Percentiles rank a stretch among this genome's conserved stretches.
These are phyloP conservation scores for Anarsia innoxiella DNA, from an alignment of 2,888 invertebrate genomes.

Conservation along the genomic window DNA sequence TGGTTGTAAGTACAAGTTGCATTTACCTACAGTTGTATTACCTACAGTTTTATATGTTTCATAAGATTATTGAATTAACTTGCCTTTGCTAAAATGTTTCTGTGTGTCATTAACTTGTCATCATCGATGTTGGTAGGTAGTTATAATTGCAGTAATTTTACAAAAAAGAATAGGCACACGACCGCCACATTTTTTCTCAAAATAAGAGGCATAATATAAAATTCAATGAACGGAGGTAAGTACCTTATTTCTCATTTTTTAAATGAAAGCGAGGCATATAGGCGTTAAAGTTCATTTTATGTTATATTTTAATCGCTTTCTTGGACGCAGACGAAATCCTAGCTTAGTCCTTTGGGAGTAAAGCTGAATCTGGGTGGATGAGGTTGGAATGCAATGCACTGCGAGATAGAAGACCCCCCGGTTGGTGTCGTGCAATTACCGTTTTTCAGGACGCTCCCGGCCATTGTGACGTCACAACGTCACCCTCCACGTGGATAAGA, in stretches of 20 bases:
- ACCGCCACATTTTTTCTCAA: background rate
- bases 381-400: conserved; percentile 10
- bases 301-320: conserved; percentile 23
- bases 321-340: conserved; percentile 18
- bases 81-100: no score
- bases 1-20: no score
- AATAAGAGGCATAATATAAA: background rate
- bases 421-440: conserved; percentile 60
- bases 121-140: no score
- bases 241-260: conserved; percentile 28
- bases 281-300: conserved; percentile 32
- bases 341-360: conserved; percentile 20
- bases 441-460: conserved; percentile 55
- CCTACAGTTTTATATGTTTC: no score
- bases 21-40: no score
- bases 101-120: no score
- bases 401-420: conserved; percentile 33
- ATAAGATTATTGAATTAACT: no score
- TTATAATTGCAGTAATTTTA: no score
- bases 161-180: no score
- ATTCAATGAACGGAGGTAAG: no score
- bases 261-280: conserved; percentile 27
- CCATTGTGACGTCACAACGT: conserved; percentile 52
- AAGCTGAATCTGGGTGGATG: conserved; percentile 19
- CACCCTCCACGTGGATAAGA: conserved; percentile 33